Percentiles rank a stretch among this genome's conserved stretches.
phyloP scores from a whole-genome alignment of 2,797 vertebrate genomes.

The Hydrolagus colliei region DNA sequence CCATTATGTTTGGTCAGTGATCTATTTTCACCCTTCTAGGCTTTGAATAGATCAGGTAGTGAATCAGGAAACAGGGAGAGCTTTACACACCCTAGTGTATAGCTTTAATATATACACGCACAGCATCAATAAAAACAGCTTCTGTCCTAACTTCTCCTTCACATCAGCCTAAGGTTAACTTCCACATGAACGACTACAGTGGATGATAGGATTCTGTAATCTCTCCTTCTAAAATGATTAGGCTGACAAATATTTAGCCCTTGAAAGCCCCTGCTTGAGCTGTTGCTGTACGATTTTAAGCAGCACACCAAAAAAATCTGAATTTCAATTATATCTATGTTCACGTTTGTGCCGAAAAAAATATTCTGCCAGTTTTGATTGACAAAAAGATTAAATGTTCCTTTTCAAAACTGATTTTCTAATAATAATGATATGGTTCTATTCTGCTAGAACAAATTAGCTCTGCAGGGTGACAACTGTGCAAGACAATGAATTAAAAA shows the following conservation, averaged over 20 bases:
- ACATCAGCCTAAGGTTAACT: constrained; percentile 42
- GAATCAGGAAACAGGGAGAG: constrained; percentile 53
- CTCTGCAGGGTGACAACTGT: constrained; percentile 65
- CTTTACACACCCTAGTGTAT: constrained; percentile 59
- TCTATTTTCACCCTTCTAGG: constrained; percentile 43
- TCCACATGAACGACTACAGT: constrained; percentile 40
- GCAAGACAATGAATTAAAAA: constrained; percentile 74
- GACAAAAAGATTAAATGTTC: constrained; percentile 58
- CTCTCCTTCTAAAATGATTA: constrained; percentile 44
- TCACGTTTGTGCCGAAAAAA: constrained; percentile 40
- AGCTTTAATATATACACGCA: not conserved
- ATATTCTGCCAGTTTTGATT: constrained; percentile 45
- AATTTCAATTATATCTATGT: constrained; percentile 15
- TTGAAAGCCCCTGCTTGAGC: constrained; percentile 28
- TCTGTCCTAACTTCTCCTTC: constrained; percentile 41
- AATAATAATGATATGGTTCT: constrained; percentile 72
- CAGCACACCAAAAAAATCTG: not conserved
- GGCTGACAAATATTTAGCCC: constrained; percentile 41
- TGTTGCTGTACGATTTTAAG: constrained; percentile 39
- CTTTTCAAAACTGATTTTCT: constrained; percentile 72
- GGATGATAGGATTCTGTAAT: constrained; percentile 38
- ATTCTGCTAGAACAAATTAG: constrained; percentile 69
- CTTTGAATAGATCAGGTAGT: constrained; percentile 53
- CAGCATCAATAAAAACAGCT: constrained; percentile 42
- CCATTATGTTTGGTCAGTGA: constrained; percentile 58